Conservation (phyloP, 2,113 vertebrate species). For the Ariopsis seemanni region DNA sequence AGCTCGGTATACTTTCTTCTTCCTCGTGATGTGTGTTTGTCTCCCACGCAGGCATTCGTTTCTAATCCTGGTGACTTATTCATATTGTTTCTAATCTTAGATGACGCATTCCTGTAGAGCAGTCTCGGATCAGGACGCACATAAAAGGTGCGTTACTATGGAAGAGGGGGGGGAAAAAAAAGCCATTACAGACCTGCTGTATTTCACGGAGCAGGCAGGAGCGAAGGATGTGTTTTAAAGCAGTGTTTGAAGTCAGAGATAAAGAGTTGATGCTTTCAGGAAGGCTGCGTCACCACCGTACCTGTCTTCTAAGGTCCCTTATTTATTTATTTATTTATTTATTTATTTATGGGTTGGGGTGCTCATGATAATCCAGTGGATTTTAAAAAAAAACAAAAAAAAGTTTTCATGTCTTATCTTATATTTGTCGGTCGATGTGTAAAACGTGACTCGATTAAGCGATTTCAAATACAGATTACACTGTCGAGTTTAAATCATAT, state of each 20-base stretch:
- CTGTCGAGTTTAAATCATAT: no score
- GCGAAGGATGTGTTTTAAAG: no score
- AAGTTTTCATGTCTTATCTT: no score
- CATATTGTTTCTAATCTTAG: constrained; percentile 4
- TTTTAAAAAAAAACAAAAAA: no score
- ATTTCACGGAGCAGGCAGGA: background rate
- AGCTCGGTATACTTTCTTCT: background rate
- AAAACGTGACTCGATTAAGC: background rate
- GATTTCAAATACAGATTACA: no score
- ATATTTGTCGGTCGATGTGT: no score
- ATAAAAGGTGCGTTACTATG: background rate
- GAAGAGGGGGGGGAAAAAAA: background rate
- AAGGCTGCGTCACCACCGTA: background rate
- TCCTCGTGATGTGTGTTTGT: background rate
- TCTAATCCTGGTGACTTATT: background rate
- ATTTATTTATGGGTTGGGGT: no score
- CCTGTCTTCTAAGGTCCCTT: background rate
- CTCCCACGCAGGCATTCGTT: background rate
- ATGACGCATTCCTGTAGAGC: background rate
- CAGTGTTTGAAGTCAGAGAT: background rate
- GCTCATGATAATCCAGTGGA: no score
- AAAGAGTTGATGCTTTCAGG: background rate
- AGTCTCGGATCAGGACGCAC: background rate
- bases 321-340: no score
- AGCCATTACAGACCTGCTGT: background rate